Evolutionary conservation across 2,113 vertebrate species (phyloP).

Genomic region (Athene cunicularia): DNA sequence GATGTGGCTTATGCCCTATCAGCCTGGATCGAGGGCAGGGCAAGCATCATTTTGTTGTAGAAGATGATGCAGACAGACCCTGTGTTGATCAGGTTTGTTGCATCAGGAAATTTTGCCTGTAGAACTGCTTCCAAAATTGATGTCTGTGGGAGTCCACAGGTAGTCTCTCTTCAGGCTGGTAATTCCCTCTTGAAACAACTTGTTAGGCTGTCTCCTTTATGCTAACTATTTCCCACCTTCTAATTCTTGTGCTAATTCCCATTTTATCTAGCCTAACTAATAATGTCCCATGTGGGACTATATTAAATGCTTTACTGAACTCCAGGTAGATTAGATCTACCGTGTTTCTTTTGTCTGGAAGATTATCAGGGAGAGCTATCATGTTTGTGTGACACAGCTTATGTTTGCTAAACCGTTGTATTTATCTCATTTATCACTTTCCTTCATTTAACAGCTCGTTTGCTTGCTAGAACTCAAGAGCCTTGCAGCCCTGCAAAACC

Average conservation of each 20-base stretch:
- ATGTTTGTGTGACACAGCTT: not conserved
- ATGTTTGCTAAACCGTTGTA: not conserved
- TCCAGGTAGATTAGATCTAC: slow-evolving; percentile 20
- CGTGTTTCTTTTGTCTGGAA: slow-evolving; percentile 1
- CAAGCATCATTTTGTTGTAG: not conserved
- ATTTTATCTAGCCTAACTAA: slow-evolving; percentile 34
- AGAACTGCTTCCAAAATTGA: not conserved
- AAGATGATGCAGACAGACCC: not conserved
- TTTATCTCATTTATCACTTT: not conserved
- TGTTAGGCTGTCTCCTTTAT: not conserved
- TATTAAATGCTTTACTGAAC: slow-evolving; percentile 32
- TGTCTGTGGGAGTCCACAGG: not conserved
- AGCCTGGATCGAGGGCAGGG: not conserved
- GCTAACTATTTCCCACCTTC: not conserved
- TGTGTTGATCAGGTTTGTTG: not conserved
- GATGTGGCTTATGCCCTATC: not conserved
- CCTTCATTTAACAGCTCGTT: not conserved
- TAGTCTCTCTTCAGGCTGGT: not conserved
- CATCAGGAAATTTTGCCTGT: not conserved
- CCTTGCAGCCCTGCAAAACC: not conserved
- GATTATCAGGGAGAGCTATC: not conserved
- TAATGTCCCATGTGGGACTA: slow-evolving; percentile 1
- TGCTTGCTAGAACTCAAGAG: not conserved
- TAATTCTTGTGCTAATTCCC: not conserved
- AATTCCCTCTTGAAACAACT: not conserved